Evolutionary conservation across 2,113 vertebrate species (phyloP).

Genomic region (Recurvirostra avosetta): DNA sequence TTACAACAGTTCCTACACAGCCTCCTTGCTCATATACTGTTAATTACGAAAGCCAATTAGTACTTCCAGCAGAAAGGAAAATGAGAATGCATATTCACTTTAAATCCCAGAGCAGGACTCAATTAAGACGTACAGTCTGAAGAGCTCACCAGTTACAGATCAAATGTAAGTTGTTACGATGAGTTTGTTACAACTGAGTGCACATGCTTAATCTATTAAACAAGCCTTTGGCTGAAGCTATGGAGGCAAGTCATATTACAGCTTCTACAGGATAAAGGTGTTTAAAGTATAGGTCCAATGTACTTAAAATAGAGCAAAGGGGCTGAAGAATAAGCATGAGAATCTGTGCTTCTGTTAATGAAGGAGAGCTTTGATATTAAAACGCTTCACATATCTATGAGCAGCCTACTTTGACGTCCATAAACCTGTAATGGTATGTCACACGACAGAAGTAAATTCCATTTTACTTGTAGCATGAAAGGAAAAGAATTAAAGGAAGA

Average conservation of each 20-base stretch:
- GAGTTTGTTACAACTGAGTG: neutral
- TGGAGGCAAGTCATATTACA: neutral
- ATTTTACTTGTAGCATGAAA: neutral
- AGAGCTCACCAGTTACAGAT: neutral
- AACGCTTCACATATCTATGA: neutral
- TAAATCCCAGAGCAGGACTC: neutral
- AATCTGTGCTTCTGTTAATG: neutral
- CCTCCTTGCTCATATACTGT: neutral
- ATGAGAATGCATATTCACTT: neutral
- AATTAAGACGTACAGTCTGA: neutral
- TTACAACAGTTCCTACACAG: neutral
- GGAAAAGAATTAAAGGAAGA: neutral
- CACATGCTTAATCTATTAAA: neutral
- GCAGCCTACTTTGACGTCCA: accelerated
- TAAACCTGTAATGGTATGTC: neutral
- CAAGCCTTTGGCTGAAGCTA: neutral
- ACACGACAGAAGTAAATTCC: neutral
- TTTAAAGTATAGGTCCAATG: neutral
- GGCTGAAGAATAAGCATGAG: neutral
- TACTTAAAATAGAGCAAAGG: neutral
- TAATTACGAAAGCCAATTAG: neutral
- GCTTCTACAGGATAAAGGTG: neutral
- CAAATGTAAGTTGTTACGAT: accelerated
- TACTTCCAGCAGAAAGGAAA: neutral
- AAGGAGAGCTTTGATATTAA: neutral